Evolutionary conservation across 2,113 vertebrate genomes (phyloP).

Genomic region (Mola mola): DNA sequence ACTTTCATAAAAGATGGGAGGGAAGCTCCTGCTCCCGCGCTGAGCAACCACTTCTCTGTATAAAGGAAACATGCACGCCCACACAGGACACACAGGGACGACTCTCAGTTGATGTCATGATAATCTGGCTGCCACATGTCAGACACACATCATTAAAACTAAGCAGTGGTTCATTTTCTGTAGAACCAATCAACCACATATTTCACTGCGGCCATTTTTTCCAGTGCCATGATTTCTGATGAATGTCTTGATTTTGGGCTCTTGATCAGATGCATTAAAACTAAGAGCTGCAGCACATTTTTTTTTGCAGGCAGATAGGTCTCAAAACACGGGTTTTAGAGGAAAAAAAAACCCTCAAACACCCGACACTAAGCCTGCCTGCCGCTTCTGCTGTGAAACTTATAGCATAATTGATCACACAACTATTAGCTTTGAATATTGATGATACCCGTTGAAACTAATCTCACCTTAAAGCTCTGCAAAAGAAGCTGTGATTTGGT

Average conservation of each 20-base stretch:
- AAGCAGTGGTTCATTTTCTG: neutral
- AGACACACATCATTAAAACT: too few relatives aligned
- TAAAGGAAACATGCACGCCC: slow-evolving; percentile 20
- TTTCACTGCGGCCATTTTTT: too few relatives aligned
- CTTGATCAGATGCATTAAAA: neutral
- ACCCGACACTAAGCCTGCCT: neutral
- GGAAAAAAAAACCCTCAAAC: neutral
- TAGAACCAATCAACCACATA: neutral
- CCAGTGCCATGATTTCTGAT: neutral
- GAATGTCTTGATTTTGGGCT: neutral
- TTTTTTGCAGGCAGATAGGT: too few relatives aligned
- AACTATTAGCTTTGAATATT: too few relatives aligned
- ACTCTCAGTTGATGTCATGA: slow-evolving; percentile 21
- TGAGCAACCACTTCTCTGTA: slow-evolving; percentile 11
- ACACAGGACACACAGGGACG: neutral
- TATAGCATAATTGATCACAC: neutral
- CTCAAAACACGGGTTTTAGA: too few relatives aligned
- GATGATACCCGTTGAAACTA: too few relatives aligned
- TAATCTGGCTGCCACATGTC: neutral
- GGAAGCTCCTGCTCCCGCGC: slow-evolving; percentile 18
- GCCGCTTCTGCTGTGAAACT: neutral
- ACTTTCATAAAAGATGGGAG: slow-evolving; percentile 33
- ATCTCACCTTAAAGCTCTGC: slow-evolving; percentile 1
- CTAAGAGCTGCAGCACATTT: too few relatives aligned
- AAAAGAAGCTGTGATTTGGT: neutral